Base-by-base conservation (phyloP, 2,113 vertebrate genomes). In the Thamnaconus septentrionalis region DNA sequence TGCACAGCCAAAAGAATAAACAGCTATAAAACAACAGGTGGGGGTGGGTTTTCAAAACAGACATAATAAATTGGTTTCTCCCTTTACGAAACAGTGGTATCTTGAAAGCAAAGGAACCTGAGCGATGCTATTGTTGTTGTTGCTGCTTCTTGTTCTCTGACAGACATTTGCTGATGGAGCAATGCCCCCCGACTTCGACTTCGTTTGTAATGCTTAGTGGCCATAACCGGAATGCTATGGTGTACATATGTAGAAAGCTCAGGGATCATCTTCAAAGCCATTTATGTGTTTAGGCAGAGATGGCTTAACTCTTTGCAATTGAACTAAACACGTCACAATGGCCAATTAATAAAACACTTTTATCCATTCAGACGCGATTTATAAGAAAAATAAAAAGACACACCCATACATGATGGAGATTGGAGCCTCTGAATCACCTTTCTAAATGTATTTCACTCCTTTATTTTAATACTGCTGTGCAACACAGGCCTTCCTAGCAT, bases 101-200 rank as follows among this genome's bases (percentile, higher is more conserved):
- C 12, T 31, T 12, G 41, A 39, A 44, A 0, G n/a, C 4, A 51
- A 56, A 41, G 50, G 40, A 12, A 10, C 4, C 43, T 10, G 7
- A 51, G 48, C 47, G 42, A 31, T 31, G 18, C 18, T 31, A 31
- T 31, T 31, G 18, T 31, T 31, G 18, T 31, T 63, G 10, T 18
- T 56, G 45, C 10, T 46, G 39, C 44, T 59, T 55, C 9, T 7
- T 56, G 39, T 0, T 5, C 5, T 69, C 44, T 5, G 5, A 40
- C 4, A 7, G 41, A 4, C 7, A 11, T 39, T 61, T 84, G 73
- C 83, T 87, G 75, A 84, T 67, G 50, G 61, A 54, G 78, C 79
- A 84, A 69, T 31, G 50, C 56, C 69, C 69, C 46, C 50, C 56
- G n/a, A n/a, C n/a, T n/a, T n/a, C 50, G 53, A 70, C 52, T 41